Conservation (phyloP, 2,113 vertebrate species). For the Semicossyphus pulcher region DNA sequence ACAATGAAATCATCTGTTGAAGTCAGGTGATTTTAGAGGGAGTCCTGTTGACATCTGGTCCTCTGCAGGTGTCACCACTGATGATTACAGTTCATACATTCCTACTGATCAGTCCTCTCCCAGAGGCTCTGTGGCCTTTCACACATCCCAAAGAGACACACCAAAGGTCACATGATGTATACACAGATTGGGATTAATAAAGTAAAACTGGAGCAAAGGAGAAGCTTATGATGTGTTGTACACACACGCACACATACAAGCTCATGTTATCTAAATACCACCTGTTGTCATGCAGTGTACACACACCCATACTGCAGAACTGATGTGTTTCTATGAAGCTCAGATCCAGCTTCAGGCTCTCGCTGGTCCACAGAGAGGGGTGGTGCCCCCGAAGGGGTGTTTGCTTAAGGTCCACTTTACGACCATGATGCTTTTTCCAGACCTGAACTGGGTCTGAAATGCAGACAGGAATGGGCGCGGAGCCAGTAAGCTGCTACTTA, state of each 20-base stretch:
- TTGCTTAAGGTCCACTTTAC: slow-evolving; percentile 79
- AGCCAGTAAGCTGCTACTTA: slow-evolving; percentile 59
- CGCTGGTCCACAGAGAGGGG: slow-evolving; percentile 47
- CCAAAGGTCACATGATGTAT: slow-evolving; percentile 19
- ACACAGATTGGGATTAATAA: slow-evolving; percentile 47
- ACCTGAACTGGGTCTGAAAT: slow-evolving; percentile 58
- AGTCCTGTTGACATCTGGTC: slow-evolving; percentile 45
- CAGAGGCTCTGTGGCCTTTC: slow-evolving; percentile 17
- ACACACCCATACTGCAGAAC: slow-evolving; percentile 18
- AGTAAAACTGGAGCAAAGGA: slow-evolving; percentile 16
- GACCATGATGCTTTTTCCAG: slow-evolving; percentile 83
- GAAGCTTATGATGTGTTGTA: slow-evolving; percentile 15
- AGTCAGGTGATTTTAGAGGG: not conserved
- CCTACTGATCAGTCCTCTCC: slow-evolving; percentile 21
- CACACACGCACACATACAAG: slow-evolving; percentile 32
- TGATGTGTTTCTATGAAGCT: slow-evolving; percentile 55
- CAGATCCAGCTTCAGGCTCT: slow-evolving; percentile 48
- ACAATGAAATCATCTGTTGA: not conserved
- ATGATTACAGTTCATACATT: slow-evolving; percentile 36
- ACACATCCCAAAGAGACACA: slow-evolving; percentile 48
- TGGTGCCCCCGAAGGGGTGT: slow-evolving; percentile 70
- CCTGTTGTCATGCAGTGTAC: slow-evolving; percentile 45
- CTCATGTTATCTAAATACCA: slow-evolving; percentile 57
- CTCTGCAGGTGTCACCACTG: slow-evolving; percentile 44
- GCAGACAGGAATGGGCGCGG: slow-evolving; percentile 58